These are phyloP conservation scores for Anser cygnoides DNA, from an alignment of 2,113 vertebrate species.

Conservation along the genomic window DNA sequence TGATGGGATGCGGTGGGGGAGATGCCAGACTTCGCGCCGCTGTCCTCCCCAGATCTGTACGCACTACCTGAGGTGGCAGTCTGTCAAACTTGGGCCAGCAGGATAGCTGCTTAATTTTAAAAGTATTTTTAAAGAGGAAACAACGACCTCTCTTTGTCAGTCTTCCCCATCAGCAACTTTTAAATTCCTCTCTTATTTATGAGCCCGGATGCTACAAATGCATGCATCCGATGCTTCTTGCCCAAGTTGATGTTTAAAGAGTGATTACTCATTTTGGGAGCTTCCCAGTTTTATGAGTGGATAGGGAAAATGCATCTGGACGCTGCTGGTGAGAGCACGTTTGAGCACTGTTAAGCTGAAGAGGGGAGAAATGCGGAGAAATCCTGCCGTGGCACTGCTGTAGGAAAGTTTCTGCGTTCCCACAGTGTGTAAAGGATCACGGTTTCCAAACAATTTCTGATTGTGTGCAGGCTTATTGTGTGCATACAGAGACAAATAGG, in stretches of 20 bases:
- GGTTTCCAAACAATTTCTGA: neutral
- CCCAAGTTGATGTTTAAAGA: neutral
- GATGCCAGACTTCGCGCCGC: neutral
- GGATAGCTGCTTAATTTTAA: neutral
- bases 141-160: neutral
- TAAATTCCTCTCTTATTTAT: slow-evolving; percentile 13
- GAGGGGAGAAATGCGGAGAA: neutral
- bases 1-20: accelerated
- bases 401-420: neutral
- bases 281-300: neutral
- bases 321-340: neutral
- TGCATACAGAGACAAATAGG: accelerated
- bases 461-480: neutral
- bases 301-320: neutral
- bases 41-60: neutral
- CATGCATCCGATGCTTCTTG: neutral
- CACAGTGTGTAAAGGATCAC: neutral
- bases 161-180: neutral
- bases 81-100: neutral
- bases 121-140: slow-evolving; percentile 50
- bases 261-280: neutral
- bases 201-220: neutral
- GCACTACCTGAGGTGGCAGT: neutral
- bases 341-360: neutral
- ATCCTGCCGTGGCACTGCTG: neutral